Base-by-base conservation (phyloP, 2,888 invertebrate species). In the Mantis religiosa region DNA sequence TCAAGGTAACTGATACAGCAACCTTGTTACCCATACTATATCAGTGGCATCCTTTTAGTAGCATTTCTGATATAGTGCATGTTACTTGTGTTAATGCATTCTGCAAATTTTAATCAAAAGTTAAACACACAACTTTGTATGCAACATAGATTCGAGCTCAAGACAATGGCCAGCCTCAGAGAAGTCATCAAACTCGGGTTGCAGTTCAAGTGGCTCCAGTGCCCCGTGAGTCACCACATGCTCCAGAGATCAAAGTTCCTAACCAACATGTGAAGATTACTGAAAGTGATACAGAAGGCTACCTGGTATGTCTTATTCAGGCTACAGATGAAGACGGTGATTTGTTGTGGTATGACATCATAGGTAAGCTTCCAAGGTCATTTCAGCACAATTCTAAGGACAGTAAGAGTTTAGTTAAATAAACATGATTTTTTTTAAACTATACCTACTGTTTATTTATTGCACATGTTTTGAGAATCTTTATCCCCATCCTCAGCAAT, bases 271-370 rank as follows among this genome's bases (percentile, higher is more conserved):
- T 96, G 89, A 95, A 96, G 92, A 95, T 96, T 83, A 97, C 98
- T 81, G 98, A 98, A 94, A 96, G 96, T 91, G 98, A 98, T 93
- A 95, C 95, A 91, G 96, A 98, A 82, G 98, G 98, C 34, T 97
- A 97, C 93, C 94, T 98, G 91, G 97, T 99, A 3, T 95, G 97
- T 87, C 95, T 98, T 90, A 95, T 99, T 92, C 97, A 97, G 92
- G 98, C 98, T 9, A 94, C 94, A 83, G 98, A 99, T 93, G 96
- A 96, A 88, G 98, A 99, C 92, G 96, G 96, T 84, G 98, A 98
- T 92, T 94, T 96, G 89, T 94, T 99, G 91, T 99, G 98, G 97
- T 99, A 97, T 93, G 97, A 97, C 92, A 98, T 99, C 91, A 95
- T 96, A 90, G 97, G 97, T 97, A 93, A 94, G 96, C 20, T 71